Evolutionary conservation across 2,797 vertebrate genomes (phyloP).

Genomic region (Diplodus puntazzo): DNA sequence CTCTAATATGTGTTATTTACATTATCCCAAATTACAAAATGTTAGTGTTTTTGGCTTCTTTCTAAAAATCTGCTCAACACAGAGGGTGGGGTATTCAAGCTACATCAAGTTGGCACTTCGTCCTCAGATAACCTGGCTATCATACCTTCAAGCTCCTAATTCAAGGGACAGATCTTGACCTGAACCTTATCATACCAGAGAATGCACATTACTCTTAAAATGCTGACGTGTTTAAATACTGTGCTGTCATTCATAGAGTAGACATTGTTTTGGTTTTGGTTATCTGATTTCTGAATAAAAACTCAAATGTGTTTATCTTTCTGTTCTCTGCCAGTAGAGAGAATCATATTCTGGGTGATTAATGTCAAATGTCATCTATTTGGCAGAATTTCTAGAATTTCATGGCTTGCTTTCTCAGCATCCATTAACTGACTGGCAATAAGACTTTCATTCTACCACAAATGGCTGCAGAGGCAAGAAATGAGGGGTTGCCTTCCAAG

Average conservation of each 20-base stretch:
- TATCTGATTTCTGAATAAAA: background rate
- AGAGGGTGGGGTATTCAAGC: too few species aligned
- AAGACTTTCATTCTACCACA: background rate
- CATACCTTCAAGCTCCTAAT: background rate
- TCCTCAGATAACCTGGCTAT: background rate
- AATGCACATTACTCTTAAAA: background rate
- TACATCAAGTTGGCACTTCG: background rate
- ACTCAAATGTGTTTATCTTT: background rate
- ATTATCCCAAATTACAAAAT: background rate
- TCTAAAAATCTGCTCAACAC: background rate
- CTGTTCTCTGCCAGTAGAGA: conserved; percentile 10
- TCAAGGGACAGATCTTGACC: conserved; percentile 10
- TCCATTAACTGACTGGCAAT: background rate
- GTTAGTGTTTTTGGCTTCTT: background rate
- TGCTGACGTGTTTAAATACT: background rate
- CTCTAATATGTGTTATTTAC: background rate
- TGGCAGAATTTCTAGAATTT: background rate
- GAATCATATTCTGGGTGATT: background rate
- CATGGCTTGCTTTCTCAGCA: background rate
- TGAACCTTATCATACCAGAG: background rate
- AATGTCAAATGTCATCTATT: background rate
- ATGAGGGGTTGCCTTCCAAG: background rate
- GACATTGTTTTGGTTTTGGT: background rate
- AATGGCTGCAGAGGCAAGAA: background rate
- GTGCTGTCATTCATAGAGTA: background rate